Conservation (phyloP, 2,888 invertebrate genomes). For the Dynastes tityus region DNA sequence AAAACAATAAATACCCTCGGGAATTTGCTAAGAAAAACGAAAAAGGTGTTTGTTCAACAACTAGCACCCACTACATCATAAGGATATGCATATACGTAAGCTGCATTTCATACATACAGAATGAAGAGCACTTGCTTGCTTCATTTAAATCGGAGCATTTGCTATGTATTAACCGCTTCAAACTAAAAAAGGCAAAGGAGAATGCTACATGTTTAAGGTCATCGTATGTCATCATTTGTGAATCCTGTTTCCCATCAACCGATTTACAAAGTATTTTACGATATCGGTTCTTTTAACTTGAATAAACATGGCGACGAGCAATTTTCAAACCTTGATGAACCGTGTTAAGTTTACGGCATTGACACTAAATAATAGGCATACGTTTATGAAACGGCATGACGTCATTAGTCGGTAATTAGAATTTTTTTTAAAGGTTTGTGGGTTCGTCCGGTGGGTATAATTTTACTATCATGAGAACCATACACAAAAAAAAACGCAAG, state of each 20-base stretch:
- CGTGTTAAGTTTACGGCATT: slow-evolving; percentile 49
- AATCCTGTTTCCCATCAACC: slow-evolving; percentile 40
- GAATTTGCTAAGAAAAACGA: neutral
- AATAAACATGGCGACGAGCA: slow-evolving; percentile 14
- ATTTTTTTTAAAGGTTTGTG: slow-evolving; percentile 47
- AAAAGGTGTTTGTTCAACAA: too few relatives aligned
- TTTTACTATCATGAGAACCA: slow-evolving; percentile 23
- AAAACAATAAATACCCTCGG: neutral
- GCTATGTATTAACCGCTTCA: slow-evolving; percentile 17
- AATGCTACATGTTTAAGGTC: slow-evolving; percentile 35
- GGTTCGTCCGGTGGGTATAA: slow-evolving; percentile 44
- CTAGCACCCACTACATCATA: too few relatives aligned
- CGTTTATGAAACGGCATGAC: slow-evolving; percentile 35
- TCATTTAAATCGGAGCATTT: slow-evolving; percentile 32
- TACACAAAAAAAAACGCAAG: slow-evolving; percentile 2
- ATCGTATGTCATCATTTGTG: slow-evolving; percentile 39
- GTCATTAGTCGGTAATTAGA: slow-evolving; percentile 45
- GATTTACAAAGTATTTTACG: slow-evolving; percentile 32
- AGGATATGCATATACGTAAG: too few relatives aligned
- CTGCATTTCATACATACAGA: neutral
- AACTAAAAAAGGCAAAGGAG: slow-evolving; percentile 39
- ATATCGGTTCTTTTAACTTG: slow-evolving; percentile 40
- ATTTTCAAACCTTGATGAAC: slow-evolving; percentile 46
- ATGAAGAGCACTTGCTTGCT: neutral
- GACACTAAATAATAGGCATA: slow-evolving; percentile 45